These are phyloP conservation scores for Andrena chrysosceles DNA, from an alignment of 2,888 invertebrate species.

Conservation along the genomic window DNA sequence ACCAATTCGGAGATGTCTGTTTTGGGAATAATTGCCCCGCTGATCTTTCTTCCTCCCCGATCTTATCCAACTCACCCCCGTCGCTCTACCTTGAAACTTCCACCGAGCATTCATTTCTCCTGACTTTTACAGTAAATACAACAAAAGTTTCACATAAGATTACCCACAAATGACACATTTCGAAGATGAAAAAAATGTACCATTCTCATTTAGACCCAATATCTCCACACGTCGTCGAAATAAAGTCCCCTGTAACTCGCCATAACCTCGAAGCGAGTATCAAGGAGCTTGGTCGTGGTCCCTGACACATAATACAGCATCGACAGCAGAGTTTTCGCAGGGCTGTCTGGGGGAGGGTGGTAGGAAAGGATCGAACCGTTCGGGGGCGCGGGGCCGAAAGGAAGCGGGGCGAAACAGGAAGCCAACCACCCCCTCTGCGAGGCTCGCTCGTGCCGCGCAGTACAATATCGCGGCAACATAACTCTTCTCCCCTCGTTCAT, in stretches of 20 bases:
- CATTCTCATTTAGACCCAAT: no score
- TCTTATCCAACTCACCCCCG: not conserved
- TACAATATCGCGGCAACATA: constrained; percentile 85
- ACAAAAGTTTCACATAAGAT: no score
- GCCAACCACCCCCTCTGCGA: constrained; percentile 62
- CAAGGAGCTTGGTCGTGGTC: constrained; percentile 58
- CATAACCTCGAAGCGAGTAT: constrained; percentile 25
- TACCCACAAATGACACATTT: no score
- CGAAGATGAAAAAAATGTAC: no score
- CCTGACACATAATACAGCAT: constrained; percentile 80
- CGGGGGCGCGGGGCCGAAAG: constrained; percentile 56
- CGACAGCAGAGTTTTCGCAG: constrained; percentile 74
- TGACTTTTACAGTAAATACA: not conserved
- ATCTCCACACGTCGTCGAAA: no score
- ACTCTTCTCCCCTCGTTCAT: constrained; percentile 84
- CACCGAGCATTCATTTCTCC: not conserved
- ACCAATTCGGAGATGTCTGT: constrained; percentile 51
- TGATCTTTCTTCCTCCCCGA: constrained; percentile 75
- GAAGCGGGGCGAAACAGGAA: constrained; percentile 68
- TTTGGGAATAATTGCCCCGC: constrained; percentile 40
- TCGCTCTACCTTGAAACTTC: not conserved
- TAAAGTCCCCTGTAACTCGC: not conserved
- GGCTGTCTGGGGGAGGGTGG: constrained; percentile 37
- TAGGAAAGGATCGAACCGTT: constrained; percentile 51
- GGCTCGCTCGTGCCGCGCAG: constrained; percentile 82